Evolutionary conservation across 2,113 vertebrate species (phyloP).

Genomic region (Ameiurus melas): DNA sequence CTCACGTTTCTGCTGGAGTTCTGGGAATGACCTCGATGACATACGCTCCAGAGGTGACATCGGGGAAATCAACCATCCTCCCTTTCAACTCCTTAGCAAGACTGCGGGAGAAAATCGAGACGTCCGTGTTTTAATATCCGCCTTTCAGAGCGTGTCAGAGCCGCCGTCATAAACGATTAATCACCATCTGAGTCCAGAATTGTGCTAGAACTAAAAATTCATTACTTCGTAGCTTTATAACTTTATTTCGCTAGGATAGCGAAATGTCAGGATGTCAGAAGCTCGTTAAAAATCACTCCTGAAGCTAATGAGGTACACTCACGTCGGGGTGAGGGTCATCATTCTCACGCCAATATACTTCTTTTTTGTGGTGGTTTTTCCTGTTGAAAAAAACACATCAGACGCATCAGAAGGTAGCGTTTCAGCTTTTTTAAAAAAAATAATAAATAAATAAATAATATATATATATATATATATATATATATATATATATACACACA

Average conservation of each 20-base stretch:
- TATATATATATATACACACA: too few species aligned
- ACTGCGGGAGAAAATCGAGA: conserved; percentile 63
- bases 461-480: too few species aligned
- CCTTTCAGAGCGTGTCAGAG: not conserved
- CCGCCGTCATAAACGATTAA: too few species aligned
- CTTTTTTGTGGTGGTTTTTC: conserved; percentile 85
- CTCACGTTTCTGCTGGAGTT: conserved; percentile 93
- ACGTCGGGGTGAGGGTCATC: conserved; percentile 89
- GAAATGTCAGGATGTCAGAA: too few species aligned
- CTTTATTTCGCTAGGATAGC: too few species aligned
- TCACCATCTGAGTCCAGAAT: too few species aligned
- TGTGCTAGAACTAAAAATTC: too few species aligned
- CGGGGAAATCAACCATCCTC: conserved; percentile 86
- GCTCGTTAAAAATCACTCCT: not conserved
- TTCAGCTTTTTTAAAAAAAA: not conserved
- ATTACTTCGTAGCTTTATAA: too few species aligned
- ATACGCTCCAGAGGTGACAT: conserved; percentile 89
- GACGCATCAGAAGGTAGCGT: not conserved
- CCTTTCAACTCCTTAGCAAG: conserved; percentile 91
- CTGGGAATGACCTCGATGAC: conserved; percentile 94
- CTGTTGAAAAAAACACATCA: conserved; percentile 71
- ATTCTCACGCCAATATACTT: conserved; percentile 95
- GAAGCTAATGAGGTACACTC: conserved; percentile 57
- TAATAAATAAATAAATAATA: too few species aligned
- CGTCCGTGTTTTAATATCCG: not conserved